phyloP scores from a whole-genome alignment of 2,113 vertebrate genomes.

The Centropus bengalensis region DNA sequence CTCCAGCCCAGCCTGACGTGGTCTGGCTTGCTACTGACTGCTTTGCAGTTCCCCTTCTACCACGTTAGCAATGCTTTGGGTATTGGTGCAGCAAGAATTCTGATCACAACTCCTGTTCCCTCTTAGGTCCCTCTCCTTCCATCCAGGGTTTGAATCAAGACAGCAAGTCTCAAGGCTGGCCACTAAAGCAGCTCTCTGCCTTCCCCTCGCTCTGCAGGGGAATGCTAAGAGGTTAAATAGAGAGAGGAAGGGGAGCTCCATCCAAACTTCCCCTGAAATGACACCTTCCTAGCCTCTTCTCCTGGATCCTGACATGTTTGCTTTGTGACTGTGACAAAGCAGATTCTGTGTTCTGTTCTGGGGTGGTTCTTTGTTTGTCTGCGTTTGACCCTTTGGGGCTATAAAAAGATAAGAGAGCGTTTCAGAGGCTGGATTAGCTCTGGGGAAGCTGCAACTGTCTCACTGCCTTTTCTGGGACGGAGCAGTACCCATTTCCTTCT shows the following conservation, averaged over 20 bases:
- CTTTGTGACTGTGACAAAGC: conserved; percentile 29
- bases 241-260: conserved; percentile 7
- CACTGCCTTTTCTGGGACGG: background rate
- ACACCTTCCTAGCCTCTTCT: background rate
- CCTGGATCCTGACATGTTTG: background rate
- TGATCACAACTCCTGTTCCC: conserved; percentile 35
- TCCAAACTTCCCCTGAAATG: conserved; percentile 16
- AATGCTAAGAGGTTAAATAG: conserved; percentile 33
- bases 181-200: conserved; percentile 41
- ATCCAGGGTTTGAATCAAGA: conserved; percentile 51
- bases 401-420: background rate
- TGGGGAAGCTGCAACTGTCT: conserved; percentile 4
- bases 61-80: background rate
- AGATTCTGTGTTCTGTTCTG: background rate
- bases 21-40: background rate
- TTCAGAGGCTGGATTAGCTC: conserved; percentile 4
- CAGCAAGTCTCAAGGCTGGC: conserved; percentile 32
- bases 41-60: conserved; percentile 6
- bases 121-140: conserved; percentile 54
- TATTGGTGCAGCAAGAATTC: background rate
- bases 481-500: background rate
- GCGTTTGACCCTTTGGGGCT: background rate
- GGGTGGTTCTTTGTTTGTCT: background rate
- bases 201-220: conserved; percentile 48
- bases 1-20: background rate